Base-by-base conservation (phyloP, 2,888 invertebrate genomes). In the Acholoe squamosa region DNA sequence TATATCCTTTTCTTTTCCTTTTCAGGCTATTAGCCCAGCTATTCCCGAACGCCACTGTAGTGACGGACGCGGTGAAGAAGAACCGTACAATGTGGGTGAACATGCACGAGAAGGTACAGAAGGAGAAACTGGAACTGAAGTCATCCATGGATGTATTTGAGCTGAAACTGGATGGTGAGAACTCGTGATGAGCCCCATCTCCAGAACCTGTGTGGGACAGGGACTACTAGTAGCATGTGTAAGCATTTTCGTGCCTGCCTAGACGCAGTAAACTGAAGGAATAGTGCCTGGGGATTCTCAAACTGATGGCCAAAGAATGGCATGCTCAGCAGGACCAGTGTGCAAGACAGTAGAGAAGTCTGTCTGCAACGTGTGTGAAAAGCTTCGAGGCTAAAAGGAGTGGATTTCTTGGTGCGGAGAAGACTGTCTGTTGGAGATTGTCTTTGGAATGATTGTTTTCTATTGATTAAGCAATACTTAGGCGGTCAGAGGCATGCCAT, bases 11-110 rank as follows among this genome's bases (percentile, higher is more conserved):
- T n/a, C n/a, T n/a, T n/a, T n/a, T n/a, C n/a, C 5, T 76, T 12
- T 97, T 96, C 94, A 96, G 93, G 84, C 91, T 95, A 51, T 91
- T 95, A 90, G 92, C 92, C 1, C 91, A 93, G 51, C 89, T 95
- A 61, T 95, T 95, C 92, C 93, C 93, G 0, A 93, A 92, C 19
- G 94, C 94, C 5, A 76, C 91, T 0, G 92, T 90, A 28, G 93
- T 95, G n/a, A 90, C 92, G 31, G 92, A 93, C 0, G 93, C 93
- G n/a, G 95, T 95, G 5, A 92, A 94, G 77, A 94, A 94, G 34
- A 95, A 95, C 92, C 92, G 94, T 43, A 90, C 92, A 25, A 94
- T 94, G 91, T 95, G 95, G 95, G 93, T 93, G 34, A 93, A 92
- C 88, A 94, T 95, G n/a, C 94, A 94, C 54, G 93, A 94, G 67